Evolutionary conservation across 2,113 vertebrate genomes (phyloP).

Genomic region (Bungarus multicinctus): DNA sequence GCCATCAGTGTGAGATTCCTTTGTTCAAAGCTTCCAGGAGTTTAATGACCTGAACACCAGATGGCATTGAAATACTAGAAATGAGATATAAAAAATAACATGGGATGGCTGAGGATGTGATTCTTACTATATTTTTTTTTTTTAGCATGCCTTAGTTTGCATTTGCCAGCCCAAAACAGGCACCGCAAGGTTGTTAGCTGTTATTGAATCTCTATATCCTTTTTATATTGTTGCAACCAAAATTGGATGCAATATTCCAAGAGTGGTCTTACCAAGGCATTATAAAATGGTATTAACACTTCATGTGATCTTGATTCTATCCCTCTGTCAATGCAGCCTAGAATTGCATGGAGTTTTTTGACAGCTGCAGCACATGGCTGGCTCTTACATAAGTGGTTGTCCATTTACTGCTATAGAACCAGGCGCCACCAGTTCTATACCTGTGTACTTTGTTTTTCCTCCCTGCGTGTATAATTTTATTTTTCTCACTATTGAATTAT

Average conservation of each 20-base stretch:
- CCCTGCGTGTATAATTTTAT: background rate
- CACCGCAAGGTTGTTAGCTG: background rate
- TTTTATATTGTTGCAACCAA: too few relatives aligned
- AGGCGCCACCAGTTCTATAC: background rate
- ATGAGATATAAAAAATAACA: background rate
- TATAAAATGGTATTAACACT: too few relatives aligned
- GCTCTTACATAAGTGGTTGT: too few relatives aligned
- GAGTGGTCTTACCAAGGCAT: too few relatives aligned
- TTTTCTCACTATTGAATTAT: background rate
- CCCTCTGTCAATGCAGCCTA: too few relatives aligned
- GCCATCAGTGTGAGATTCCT: background rate
- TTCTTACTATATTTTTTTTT: background rate
- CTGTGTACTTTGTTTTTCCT: background rate
- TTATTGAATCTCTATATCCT: background rate
- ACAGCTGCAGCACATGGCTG: too few relatives aligned
- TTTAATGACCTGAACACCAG: slow-evolving; percentile 20
- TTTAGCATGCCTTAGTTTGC: background rate
- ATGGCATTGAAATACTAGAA: slow-evolving; percentile 38
- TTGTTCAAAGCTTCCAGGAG: background rate
- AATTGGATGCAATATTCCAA: too few relatives aligned
- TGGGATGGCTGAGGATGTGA: background rate
- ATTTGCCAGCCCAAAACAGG: background rate
- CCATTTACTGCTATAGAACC: background rate
- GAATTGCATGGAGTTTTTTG: too few relatives aligned
- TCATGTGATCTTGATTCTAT: too few relatives aligned